Base-by-base conservation (phyloP, 2,113 vertebrate genomes). In the Gasterosteus aculeatus region DNA sequence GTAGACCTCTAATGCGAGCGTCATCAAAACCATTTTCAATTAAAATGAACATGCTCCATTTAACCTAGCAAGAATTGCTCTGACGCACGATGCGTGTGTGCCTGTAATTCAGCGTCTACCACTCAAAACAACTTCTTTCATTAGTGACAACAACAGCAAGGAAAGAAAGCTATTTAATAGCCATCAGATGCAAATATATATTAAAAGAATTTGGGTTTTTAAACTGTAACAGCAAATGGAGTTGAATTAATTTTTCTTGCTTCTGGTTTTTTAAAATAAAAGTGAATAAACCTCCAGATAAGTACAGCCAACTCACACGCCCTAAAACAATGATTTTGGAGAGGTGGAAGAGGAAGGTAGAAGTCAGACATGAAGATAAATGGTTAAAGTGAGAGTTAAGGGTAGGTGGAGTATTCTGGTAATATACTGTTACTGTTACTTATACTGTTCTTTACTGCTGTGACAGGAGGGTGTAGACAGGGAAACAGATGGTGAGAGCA, bases 11-110 rank as follows among this genome's bases (percentile, higher is more conserved):
- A 51, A 75, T 51, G 42, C 18, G 49, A 11, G 56, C 46, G 60
- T 77, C 78, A 86, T 86, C 68, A 85, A 78, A 72, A 67, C 16
- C 15, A 35, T 59, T 44, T 64, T 81, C 77, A 91, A 94, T 94
- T 94, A 92, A 93, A 93, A 71, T 68, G n/a, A 70, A 81, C 68
- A 75, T 81, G 90, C 86, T 84, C 70, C 83, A 92, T 88, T 92
- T 57, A 80, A 69, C 79, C 80, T 26, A 65, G 9, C 46, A 10
- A 19, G 12, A 51, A 12, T 7, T 41, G 42, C 60, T 84, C 60
- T 85, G 67, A 86, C 18, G 85, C 86, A 78, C 3, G 9, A 47
- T 79, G 73, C 53, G 56, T 31, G 33, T 73, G 26, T 62, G 10
- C 22, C 4, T 79, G 31, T 53, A 22, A 31, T 54, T 58, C 14